These are phyloP conservation scores for Platyrinchus mystaceus DNA, from an alignment of 2,797 vertebrate species.

Conservation along the genomic window DNA sequence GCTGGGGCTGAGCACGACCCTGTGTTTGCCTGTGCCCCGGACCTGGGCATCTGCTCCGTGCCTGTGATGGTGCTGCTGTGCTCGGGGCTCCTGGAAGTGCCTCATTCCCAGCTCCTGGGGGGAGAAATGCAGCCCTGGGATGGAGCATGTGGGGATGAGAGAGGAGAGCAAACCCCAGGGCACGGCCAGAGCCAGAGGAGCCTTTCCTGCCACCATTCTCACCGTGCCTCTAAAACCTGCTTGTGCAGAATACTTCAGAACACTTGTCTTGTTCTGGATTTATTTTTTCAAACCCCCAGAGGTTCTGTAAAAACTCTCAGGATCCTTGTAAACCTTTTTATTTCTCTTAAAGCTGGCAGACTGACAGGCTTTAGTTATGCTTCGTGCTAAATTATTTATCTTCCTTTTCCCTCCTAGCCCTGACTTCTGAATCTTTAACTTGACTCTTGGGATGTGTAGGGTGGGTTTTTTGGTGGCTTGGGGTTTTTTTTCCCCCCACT, in stretches of 20 bases:
- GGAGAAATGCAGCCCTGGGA: background rate
- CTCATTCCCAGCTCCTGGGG: background rate
- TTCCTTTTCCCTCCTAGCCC: slow-evolving; percentile 49
- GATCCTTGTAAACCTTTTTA: slow-evolving; percentile 70
- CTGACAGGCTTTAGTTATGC: slow-evolving; percentile 72
- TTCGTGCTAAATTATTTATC: slow-evolving; percentile 76
- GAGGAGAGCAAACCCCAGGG: background rate
- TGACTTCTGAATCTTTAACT: slow-evolving; percentile 68
- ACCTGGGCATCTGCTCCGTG: too few species aligned
- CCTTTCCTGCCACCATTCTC: background rate
- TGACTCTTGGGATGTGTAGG: slow-evolving; percentile 40
- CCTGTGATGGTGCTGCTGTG: rapidly evolving
- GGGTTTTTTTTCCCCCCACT: background rate
- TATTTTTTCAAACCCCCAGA: slow-evolving; percentile 66
- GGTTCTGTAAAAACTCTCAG: slow-evolving; percentile 69
- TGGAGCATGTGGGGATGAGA: background rate
- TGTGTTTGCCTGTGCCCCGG: too few species aligned
- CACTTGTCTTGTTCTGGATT: slow-evolving; percentile 52
- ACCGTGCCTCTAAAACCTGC: slow-evolving; percentile 15
- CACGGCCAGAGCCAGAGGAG: background rate
- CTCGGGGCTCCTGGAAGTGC: background rate
- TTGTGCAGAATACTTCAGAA: slow-evolving; percentile 37
- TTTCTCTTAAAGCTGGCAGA: slow-evolving; percentile 71
- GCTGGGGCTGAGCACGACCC: background rate
- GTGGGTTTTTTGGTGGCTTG: background rate